Conservation (phyloP, 2,113 vertebrate species). For the Chaetorhynchus papuensis region DNA sequence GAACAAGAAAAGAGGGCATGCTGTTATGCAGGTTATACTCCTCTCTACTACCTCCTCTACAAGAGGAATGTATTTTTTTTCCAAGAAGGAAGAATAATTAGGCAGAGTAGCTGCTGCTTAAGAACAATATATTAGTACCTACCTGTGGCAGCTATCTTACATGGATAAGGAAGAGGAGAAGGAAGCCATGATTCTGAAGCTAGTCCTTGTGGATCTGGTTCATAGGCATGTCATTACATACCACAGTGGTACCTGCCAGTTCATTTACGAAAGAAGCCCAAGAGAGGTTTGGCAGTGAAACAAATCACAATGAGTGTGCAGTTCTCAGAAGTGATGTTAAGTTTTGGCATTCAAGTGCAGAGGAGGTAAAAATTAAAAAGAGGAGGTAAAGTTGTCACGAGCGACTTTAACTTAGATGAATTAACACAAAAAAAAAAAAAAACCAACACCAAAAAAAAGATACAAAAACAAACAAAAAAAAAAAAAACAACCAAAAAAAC, state of each 20-base stretch:
- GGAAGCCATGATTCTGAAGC: background rate
- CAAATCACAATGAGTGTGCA: background rate
- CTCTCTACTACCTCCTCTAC: background rate
- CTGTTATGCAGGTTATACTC: background rate
- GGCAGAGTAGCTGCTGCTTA: background rate
- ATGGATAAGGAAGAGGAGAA: background rate
- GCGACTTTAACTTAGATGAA: background rate
- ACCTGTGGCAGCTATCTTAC: background rate
- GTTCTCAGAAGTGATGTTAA: background rate
- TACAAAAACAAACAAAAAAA: too few species aligned
- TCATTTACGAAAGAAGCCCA: background rate
- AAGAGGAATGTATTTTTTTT: background rate
- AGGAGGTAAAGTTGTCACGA: background rate
- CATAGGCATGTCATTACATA: background rate
- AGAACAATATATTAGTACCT: background rate
- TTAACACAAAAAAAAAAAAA: background rate
- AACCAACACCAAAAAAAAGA: too few species aligned
- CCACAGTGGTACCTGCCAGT: background rate
- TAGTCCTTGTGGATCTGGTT: background rate
- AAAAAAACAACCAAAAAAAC: too few species aligned
- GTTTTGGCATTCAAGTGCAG: background rate
- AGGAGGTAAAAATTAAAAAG: background rate
- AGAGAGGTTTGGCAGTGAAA: background rate
- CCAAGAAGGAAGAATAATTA: background rate
- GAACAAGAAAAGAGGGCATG: background rate